Base-by-base conservation (phyloP, 2,113 vertebrate species). In the Burhinus bistriatus region DNA sequence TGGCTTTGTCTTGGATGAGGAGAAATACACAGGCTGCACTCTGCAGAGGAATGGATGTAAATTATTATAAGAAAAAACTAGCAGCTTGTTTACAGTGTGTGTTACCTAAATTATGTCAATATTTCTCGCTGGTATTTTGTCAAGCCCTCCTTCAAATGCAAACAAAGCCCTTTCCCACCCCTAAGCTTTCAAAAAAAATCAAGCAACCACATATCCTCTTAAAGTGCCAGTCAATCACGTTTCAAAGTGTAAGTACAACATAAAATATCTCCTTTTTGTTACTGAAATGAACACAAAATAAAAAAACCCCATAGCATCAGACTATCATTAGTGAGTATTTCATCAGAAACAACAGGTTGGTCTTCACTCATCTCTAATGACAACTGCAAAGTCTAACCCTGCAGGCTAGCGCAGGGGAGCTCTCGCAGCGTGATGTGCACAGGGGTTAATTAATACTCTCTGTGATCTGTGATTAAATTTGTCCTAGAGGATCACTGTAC, bases 71-170 rank as follows among this genome's bases (percentile, higher is more conserved):
- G 64, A 30, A 70, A 93, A 96, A 30, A 34, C 26, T 30, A 91
- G 69, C 73, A 84, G 86, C 65, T 95, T 95, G 87, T 91, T 97
- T 97, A 94, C 94, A 89, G 66, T 55, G 47, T 3, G 2, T 64
- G 81, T 89, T 95, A 84, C 83, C 61, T 94, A 95, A 96, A 93
- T 95, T 94, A 96, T 93, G 84, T 92, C 96, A 93, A 86, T 93
- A 93, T 96, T 94, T 94, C 91, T 90, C 38, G 54, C 70, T 0
- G 15, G 81, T 84, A 85, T 95, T 88, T 42, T 59, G 49, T 72
- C 77, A 75, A 94, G 32, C 45, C 76, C 55, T 92, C 89, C 91
- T 92, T 89, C 71, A 89, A 69, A 89, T 57, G 36, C 78, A 94
- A 96, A 91, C 61, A 94, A 90, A 95, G 77, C 79, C 88, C 55